Conservation (phyloP, 1,140 invertebrate genomes). For the Acromyrmex heyeri region DNA sequence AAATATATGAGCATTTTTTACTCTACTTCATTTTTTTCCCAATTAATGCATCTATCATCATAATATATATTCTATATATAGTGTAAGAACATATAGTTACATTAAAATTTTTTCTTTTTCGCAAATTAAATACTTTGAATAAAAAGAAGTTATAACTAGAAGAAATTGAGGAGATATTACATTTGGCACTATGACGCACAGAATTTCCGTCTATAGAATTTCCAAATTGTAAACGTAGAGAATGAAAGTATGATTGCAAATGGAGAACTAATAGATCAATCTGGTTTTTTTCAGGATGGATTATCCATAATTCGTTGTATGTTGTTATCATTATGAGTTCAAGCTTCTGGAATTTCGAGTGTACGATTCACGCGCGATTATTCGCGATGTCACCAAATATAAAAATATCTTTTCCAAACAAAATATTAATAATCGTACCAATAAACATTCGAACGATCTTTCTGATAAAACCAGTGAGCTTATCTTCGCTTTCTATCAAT, state of each 20-base stretch:
- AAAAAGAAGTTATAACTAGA: not conserved
- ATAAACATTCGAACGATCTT: too few species aligned
- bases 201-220: conserved; percentile 50
- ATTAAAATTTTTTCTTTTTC: not conserved
- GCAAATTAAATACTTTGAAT: conserved; percentile 17
- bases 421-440: not conserved
- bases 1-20: too few species aligned
- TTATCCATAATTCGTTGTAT: too few species aligned
- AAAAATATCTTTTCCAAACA: not conserved
- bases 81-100: not conserved
- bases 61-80: not conserved
- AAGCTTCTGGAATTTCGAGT: not conserved
- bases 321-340: not conserved
- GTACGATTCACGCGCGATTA: not conserved
- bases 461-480: not conserved
- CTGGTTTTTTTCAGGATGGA: not conserved
- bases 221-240: too few species aligned
- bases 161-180: not conserved
- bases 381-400: not conserved
- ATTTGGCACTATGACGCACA: not conserved
- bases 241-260: not conserved
- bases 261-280: not conserved
- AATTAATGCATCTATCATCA: not conserved
- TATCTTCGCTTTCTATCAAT: not conserved
- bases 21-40: not conserved